phyloP scores from a whole-genome alignment of 1,140 invertebrate species.

The Temnothorax nylanderi region DNA sequence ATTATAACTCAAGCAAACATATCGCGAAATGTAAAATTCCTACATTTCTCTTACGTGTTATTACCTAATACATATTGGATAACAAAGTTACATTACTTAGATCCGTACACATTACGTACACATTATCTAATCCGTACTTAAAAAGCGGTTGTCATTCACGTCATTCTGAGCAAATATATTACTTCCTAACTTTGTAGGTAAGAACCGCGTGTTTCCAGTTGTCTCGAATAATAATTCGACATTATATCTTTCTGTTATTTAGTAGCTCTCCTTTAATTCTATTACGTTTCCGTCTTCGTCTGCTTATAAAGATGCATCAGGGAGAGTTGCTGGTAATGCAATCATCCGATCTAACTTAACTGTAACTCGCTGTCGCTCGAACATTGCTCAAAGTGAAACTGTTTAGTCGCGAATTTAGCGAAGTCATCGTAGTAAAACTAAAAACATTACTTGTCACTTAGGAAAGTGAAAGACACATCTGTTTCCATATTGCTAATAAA shows the following conservation, averaged over 20 bases:
- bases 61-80: slow-evolving; percentile 7
- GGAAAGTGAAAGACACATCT: slow-evolving; percentile 7
- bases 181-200: slow-evolving; percentile 1
- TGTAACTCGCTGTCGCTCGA: neutral
- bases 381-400: neutral
- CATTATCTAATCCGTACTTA: slow-evolving; percentile 31
- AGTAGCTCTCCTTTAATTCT: neutral
- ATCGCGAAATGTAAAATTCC: neutral
- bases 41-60: neutral
- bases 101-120: slow-evolving; percentile 32
- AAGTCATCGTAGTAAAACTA: neutral
- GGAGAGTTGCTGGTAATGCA: neutral
- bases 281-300: neutral
- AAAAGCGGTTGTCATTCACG: neutral
- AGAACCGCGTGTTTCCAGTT: neutral
- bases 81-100: slow-evolving; percentile 12
- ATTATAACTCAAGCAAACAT: neutral
- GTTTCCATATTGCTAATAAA: neutral
- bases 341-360: neutral
- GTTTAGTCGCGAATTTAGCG: neutral
- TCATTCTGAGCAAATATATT: neutral
- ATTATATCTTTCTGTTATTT: neutral
- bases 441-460: neutral
- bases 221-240: neutral
- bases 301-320: neutral